Conservation (phyloP, 2,797 vertebrate species). For the Cyclura pinguis region DNA sequence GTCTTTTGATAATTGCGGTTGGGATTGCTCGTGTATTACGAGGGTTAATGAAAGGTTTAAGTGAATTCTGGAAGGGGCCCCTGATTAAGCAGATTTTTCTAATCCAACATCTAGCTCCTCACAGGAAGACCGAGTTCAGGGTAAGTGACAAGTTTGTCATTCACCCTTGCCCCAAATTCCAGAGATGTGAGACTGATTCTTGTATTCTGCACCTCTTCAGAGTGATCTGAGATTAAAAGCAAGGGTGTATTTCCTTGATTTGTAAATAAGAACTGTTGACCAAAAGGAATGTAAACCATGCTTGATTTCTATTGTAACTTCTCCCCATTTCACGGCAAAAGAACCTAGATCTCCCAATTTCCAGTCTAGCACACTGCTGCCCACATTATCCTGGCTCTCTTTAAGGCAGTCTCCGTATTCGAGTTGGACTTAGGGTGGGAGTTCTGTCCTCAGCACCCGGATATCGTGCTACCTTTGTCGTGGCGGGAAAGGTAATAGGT, state of each 20-base stretch:
- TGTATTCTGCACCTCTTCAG: no score
- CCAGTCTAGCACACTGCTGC: not conserved
- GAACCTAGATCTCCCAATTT: not conserved
- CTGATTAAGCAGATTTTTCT: not conserved
- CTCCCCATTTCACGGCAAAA: not conserved
- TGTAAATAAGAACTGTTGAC: not conserved
- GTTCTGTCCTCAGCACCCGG: no score
- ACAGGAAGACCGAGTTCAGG: not conserved
- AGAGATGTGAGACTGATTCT: not conserved
- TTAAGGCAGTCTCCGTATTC: no score
- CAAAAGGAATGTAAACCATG: not conserved
- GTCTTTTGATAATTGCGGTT: not conserved
- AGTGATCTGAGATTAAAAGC: not conserved
- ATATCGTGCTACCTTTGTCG: not conserved
- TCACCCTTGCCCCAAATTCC: not conserved
- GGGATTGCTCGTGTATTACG: not conserved
- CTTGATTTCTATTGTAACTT: not conserved
- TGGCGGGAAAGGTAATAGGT: no score
- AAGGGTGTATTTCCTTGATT: not conserved
- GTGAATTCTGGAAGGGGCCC: not conserved
- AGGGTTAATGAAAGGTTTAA: not conserved
- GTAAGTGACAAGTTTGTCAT: not conserved
- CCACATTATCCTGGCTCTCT: no score
- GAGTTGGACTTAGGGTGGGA: no score
- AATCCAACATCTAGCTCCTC: not conserved